Conservation (phyloP, 2,888 invertebrate species). For the Hydrotaea cyrtoneurina region DNA sequence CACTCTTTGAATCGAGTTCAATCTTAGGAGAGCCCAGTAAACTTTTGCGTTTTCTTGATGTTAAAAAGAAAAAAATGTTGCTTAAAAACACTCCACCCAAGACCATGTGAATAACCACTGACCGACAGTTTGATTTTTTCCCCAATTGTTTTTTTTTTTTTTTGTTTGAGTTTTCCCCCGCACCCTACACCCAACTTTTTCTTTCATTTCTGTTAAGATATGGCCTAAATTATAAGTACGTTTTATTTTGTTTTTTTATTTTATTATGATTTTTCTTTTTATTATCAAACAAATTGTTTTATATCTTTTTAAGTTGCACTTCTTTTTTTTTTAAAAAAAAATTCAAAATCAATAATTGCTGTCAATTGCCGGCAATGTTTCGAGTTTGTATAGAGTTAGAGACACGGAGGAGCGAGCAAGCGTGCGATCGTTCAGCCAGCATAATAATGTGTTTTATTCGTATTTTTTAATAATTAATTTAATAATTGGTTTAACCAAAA, state of each 20-base stretch:
- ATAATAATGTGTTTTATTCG: slow-evolving; percentile 63
- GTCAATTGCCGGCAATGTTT: slow-evolving; percentile 33
- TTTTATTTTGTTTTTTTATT: slow-evolving; percentile 16
- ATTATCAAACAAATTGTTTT: not conserved
- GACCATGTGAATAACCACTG: no score
- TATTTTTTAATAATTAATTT: slow-evolving; percentile 57
- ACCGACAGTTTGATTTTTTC: slow-evolving; percentile 41
- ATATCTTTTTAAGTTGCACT: not conserved
- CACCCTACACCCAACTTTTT: no score
- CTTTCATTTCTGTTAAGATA: not conserved
- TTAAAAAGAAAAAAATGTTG: no score
- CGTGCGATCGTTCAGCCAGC: no score
- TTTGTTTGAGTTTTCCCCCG: not conserved
- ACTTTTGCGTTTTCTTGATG: not conserved
- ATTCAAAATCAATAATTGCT: slow-evolving; percentile 31
- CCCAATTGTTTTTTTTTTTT: no score
- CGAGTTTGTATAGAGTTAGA: slow-evolving; percentile 56
- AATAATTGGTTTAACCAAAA: slow-evolving; percentile 66
- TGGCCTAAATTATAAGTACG: not conserved
- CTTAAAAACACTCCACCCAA: not conserved
- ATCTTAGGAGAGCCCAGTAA: no score
- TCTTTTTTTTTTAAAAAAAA: slow-evolving; percentile 48
- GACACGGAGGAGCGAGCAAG: no score
- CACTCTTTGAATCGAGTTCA: no score
- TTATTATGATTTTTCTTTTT: not conserved